Conservation (phyloP, 1,140 invertebrate genomes). For the Pseudobourletiella spinata region DNA sequence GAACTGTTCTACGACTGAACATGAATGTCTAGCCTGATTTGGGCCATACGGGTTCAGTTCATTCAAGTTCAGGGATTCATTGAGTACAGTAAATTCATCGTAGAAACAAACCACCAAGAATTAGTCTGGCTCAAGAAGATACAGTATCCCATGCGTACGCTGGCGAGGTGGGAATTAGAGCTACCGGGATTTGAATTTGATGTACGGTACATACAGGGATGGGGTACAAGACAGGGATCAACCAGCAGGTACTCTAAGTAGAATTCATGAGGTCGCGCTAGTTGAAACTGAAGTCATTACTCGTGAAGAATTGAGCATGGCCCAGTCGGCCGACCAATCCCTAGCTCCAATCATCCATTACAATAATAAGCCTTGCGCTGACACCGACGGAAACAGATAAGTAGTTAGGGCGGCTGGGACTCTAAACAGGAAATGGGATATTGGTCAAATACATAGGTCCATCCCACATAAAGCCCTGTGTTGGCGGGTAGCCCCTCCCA, state of each 20-base stretch:
- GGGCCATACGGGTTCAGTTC: too few relatives aligned
- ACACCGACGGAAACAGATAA: too few relatives aligned
- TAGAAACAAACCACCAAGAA: constrained; percentile 47
- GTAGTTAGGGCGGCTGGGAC: too few relatives aligned
- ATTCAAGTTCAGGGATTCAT: constrained; percentile 41
- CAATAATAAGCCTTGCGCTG: background rate
- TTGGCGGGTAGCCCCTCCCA: too few relatives aligned
- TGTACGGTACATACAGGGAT: constrained; percentile 39
- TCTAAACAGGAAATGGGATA: background rate
- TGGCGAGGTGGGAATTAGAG: constrained; percentile 46
- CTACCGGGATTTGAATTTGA: constrained; percentile 45
- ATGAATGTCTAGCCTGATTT: constrained; percentile 14
- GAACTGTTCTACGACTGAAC: constrained; percentile 3
- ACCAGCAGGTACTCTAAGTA: constrained; percentile 19
- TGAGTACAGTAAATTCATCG: constrained; percentile 44
- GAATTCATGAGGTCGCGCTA: background rate
- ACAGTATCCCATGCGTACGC: constrained; percentile 40
- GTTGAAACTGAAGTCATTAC: background rate
- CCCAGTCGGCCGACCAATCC: constrained; percentile 1
- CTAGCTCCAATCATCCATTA: background rate
- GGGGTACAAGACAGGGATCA: too few relatives aligned
- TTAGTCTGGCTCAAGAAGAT: constrained; percentile 43
- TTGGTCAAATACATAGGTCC: constrained; percentile 5
- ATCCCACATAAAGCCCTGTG: background rate
- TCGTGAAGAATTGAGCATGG: background rate